Base-by-base conservation (phyloP, 2,888 invertebrate genomes). In the Acleris laterana region DNA sequence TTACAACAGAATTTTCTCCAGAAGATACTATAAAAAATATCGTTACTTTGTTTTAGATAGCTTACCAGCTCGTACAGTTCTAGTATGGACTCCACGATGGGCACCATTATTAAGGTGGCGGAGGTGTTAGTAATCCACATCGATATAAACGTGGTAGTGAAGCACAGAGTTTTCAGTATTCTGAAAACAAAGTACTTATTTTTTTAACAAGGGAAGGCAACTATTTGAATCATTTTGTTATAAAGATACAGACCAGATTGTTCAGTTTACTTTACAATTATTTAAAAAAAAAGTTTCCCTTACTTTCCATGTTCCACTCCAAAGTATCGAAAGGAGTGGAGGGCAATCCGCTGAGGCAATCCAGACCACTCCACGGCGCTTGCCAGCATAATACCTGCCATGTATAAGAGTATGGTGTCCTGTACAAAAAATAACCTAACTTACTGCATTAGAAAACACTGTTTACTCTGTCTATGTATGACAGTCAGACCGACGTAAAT, bases 51-150 rank as follows among this genome's bases (percentile, higher is more conserved):
- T 16, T 4, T 5, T 42, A 16, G 5, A n/a, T n/a, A n/a, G n/a
- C 44, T 44, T 44, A 44, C 44, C 5, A 2, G 89, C 88, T 96
- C 96, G 59, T 97, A 93, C 75, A 97, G 96, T 75, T 94, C 94
- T 0, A 97, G 87, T 0, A 97, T 94, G 1, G 97, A 97, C 74
- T 96, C 95, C 62, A 96, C 95, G 68, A 98, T 97, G 0, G 98
- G 98, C 51, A 97, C 95, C 97, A 98, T 97, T 96, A 98, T 96
- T 0, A 97, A 97, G 0, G 97, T 95, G 0, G 97, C 97, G 3
- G 98, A 98, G 0, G 98, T 98, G 83, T 98, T 98, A 19, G 97
- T 97, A 68, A 98, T 97, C 98, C 98, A 98, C 97, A 98, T 98
- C 0, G 98, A 98, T 59, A 98, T 94, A 73, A 98, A 97, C 96